Percentiles rank a stretch among this genome's conserved stretches.
Evolutionary conservation across 2,113 vertebrate species (phyloP).

Genomic region (Poeciliopsis occidentalis): DNA sequence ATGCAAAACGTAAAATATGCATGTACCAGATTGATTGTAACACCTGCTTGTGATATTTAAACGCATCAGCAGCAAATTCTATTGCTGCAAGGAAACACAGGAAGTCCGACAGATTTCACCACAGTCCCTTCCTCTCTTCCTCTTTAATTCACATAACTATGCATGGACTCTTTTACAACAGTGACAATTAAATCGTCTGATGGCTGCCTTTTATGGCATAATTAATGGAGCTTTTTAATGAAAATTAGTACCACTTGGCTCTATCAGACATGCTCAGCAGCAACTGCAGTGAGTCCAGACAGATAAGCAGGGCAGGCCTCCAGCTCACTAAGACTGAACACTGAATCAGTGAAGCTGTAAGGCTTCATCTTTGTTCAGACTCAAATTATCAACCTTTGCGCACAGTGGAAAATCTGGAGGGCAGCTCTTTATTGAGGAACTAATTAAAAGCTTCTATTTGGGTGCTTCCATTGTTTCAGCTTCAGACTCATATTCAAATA

Average conservation of each 20-base stretch:
- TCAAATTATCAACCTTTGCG: slow-evolving; percentile 32
- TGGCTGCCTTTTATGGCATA: slow-evolving; percentile 72
- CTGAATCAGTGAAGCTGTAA: slow-evolving; percentile 18
- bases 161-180: slow-evolving; percentile 36
- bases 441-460: slow-evolving; percentile 56
- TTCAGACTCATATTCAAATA: slow-evolving; percentile 20
- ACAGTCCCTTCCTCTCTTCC: background rate
- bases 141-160: slow-evolving; percentile 10
- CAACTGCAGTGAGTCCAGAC: slow-evolving; percentile 46
- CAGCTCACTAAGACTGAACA: slow-evolving; percentile 45
- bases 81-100: background rate
- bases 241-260: slow-evolving; percentile 77
- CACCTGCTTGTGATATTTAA: background rate
- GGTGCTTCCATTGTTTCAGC: slow-evolving; percentile 51
- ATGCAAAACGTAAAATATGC: background rate
- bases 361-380: slow-evolving; percentile 25
- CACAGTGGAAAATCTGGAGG: slow-evolving; percentile 29
- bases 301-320: slow-evolving; percentile 56
- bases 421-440: slow-evolving; percentile 19
- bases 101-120: slow-evolving; percentile 17
- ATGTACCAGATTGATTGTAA: background rate
- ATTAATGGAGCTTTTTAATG: slow-evolving; percentile 82
- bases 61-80: slow-evolving; percentile 1
- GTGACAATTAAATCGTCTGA: slow-evolving; percentile 70
- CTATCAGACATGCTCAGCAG: slow-evolving; percentile 57